Percentiles rank a stretch among this genome's conserved stretches.
Evolutionary conservation across 2,888 invertebrate species (phyloP).

Genomic region (Melipona bicolor): DNA sequence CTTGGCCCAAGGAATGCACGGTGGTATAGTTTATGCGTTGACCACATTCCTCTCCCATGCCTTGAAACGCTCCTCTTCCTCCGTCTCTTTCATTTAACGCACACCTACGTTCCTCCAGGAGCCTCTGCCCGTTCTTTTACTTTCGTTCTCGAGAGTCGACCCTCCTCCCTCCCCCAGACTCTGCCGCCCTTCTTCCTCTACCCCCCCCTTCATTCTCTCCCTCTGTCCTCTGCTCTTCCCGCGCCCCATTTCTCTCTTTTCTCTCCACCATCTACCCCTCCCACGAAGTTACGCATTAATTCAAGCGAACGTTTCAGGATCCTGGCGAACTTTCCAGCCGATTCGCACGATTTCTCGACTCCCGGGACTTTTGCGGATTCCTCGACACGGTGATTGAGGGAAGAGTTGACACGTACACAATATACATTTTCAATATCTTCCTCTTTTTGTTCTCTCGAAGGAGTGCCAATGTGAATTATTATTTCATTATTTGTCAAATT

Average conservation of each 20-base stretch:
- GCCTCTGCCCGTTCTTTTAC: conserved; percentile 61
- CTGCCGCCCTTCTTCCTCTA: neutral
- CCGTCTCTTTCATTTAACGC: conserved; percentile 73
- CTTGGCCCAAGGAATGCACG: conserved; percentile 77
- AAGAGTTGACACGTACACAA: neutral
- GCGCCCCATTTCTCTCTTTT: conserved; percentile 12
- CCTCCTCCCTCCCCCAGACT: conserved; percentile 9
- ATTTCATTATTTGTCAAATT: too few relatives aligned
- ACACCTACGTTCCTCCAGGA: conserved; percentile 67
- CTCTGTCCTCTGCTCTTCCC: neutral
- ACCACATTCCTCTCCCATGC: conserved; percentile 84
- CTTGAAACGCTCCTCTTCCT: conserved; percentile 77
- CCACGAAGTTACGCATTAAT: conserved; percentile 45
- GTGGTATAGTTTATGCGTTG: conserved; percentile 83
- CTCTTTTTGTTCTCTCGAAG: neutral
- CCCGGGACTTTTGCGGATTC: neutral
- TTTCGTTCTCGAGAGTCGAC: conserved; percentile 63
- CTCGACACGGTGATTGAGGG: too few relatives aligned
- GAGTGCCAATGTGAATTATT: too few relatives aligned
- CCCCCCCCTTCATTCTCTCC: neutral
- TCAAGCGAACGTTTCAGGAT: conserved; percentile 38
- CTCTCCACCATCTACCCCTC: conserved; percentile 4
- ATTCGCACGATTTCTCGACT: neutral
- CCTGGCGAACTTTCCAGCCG: conserved; percentile 6
- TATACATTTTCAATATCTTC: too few relatives aligned